Conservation (phyloP, 2,888 invertebrate species). For the Creontiades dilutus region DNA sequence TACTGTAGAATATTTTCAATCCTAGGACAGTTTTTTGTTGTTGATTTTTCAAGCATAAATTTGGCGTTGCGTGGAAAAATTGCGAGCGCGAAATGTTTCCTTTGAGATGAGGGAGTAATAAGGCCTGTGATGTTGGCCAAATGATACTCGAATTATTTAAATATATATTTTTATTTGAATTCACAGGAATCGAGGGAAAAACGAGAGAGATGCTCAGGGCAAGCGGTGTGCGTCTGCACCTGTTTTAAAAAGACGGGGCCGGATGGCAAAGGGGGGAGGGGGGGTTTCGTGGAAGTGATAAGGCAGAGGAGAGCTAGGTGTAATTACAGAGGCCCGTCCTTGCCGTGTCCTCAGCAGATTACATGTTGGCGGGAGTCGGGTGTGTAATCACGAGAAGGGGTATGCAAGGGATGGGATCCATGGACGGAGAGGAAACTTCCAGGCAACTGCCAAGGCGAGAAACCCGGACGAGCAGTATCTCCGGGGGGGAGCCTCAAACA, state of each 20-base stretch:
- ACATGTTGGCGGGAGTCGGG: slow-evolving; percentile 63
- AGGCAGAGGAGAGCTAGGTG: slow-evolving; percentile 66
- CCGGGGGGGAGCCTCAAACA: slow-evolving; percentile 17
- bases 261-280: not conserved
- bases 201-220: slow-evolving; percentile 41
- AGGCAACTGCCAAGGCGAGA: not conserved
- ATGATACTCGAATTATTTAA: too few relatives aligned
- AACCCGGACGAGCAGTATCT: not conserved
- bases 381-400: slow-evolving; percentile 60
- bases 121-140: too few relatives aligned
- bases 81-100: too few relatives aligned
- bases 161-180: not conserved
- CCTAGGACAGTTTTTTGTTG: too few relatives aligned
- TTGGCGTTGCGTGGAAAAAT: too few relatives aligned
- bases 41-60: too few relatives aligned
- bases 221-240: slow-evolving; percentile 42
- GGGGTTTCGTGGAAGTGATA: slow-evolving; percentile 68
- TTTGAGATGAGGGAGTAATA: too few relatives aligned
- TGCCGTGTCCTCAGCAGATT: slow-evolving; percentile 70
- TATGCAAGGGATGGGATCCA: slow-evolving; percentile 26
- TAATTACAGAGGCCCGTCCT: slow-evolving; percentile 71
- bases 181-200: not conserved
- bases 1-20: too few relatives aligned
- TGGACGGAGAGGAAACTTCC: not conserved
- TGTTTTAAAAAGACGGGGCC: slow-evolving; percentile 43